These are phyloP conservation scores for Xiphorhynchus elegans DNA, from an alignment of 2,113 vertebrate species.

Conservation along the genomic window DNA sequence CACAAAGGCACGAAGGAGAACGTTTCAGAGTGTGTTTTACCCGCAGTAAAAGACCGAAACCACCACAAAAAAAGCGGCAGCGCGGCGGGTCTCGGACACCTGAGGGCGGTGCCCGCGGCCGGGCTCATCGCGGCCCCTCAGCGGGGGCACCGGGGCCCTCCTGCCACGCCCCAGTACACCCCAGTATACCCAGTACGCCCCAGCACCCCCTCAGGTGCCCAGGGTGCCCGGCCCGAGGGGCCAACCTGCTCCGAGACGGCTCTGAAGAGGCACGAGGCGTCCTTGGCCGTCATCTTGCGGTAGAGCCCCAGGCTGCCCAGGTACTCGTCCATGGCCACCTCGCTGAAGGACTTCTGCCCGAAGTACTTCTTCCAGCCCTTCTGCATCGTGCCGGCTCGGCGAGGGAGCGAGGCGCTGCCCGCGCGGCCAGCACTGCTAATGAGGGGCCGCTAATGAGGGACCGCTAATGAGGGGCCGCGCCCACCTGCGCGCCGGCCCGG, in stretches of 20 bases:
- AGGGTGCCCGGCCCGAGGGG: no score
- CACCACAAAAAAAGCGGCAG: accelerated
- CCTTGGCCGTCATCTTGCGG: conserved; percentile 92
- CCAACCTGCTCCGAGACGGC: conserved; percentile 93
- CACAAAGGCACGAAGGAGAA: neutral
- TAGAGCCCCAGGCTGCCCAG: conserved; percentile 89
- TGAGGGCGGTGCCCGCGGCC: neutral
- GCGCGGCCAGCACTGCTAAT: neutral
- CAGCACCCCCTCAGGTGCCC: no score
- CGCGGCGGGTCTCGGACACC: accelerated
- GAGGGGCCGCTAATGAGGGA: neutral
- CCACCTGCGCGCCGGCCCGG: neutral
- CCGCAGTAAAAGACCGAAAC: accelerated
- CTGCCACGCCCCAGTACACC: no score
- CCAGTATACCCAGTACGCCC: no score
- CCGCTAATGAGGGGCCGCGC: neutral
- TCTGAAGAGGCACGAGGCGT: conserved; percentile 93
- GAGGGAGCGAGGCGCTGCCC: neutral
- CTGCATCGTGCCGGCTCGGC: conserved; percentile 78
- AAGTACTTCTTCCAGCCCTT: conserved; percentile 92
- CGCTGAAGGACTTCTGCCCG: conserved; percentile 77
- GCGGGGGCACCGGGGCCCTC: no score
- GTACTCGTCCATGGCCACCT: conserved; percentile 94
- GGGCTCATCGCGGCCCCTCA: no score
- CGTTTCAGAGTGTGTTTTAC: accelerated